Base-by-base conservation (phyloP, 2,888 invertebrate genomes). In the Caenorhabditis panamensis region DNA sequence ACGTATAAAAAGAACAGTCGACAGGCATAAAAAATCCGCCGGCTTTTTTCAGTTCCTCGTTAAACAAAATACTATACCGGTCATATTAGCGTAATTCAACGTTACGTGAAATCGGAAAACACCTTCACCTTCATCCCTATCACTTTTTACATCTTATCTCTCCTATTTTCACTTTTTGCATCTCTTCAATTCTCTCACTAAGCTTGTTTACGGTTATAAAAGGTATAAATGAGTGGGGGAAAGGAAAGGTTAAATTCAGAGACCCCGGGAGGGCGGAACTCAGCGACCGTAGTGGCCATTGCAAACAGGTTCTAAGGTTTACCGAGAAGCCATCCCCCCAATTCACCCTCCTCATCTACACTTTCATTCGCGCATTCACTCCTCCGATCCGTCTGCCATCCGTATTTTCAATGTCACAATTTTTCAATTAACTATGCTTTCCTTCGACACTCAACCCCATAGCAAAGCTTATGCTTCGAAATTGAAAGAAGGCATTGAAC, bases 281-380 rank as follows among this genome's bases (percentile, higher is more conserved):
- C 56, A n/a, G 54, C 36, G 72, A 13, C 28, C 28, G 28, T 28
- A 22, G 28, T 49, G 56, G 59, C 44, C 66, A 44, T 59, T 54
- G 24, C 20, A 64, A 78, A 78, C 78, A 71, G 78, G 78, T 78
- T 72, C 64, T 54, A 71, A 78, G 71, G 66, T 72, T 78, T 54
- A 72, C 78, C 61, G 62, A 62, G 76, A 76, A 76, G 76, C 67
- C 44, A 18, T 2, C 31, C 51, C 49, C 56, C 37, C 22, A 28
- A 11, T 9, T 56, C 22, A 41, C 51, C 47, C 59, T 36, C 61
- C 37, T 61, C 61, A 51, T 37, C 31, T 13, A 56, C 28, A 63
- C 63, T 66, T 53, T 59, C 58, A 49, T 59, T 63, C 26, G n/a
- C 37, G n/a, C 37, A 62, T 54, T 62, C 44, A 41, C 22, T 47